Conservation (phyloP, 2,888 invertebrate genomes). For the Drosophila engyochracea region DNA sequence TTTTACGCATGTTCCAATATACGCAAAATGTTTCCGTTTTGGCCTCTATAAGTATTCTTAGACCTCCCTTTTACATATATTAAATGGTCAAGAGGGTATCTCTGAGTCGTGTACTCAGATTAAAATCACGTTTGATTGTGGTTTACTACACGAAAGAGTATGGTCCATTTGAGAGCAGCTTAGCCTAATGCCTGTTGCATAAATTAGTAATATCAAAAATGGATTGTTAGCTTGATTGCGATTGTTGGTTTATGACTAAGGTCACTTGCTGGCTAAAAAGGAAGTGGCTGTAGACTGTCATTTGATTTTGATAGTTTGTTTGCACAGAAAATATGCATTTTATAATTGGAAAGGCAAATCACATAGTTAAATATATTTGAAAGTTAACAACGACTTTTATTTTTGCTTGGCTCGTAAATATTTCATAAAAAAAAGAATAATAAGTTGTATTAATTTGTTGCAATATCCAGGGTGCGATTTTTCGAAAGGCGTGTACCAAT, state of each 20-base stretch:
- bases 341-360: conserved; percentile 35
- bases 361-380: conserved; percentile 16
- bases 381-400: conserved; percentile 4
- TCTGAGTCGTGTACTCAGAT: neutral
- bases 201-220: conserved; percentile 66
- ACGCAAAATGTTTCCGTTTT: neutral
- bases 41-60: no score
- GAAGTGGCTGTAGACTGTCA: conserved; percentile 27
- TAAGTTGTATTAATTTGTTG: neutral
- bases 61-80: neutral
- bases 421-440: neutral
- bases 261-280: conserved; percentile 33
- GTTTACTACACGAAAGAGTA: conserved; percentile 16
- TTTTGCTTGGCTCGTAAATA: neutral
- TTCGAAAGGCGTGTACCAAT: neutral
- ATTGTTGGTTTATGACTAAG: conserved; percentile 45
- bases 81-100: conserved; percentile 22
- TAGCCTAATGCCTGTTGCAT: conserved; percentile 52
- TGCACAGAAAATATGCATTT: conserved; percentile 7
- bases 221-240: conserved; percentile 35
- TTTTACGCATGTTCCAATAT: neutral
- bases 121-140: neutral
- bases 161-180: conserved; percentile 31
- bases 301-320: conserved; percentile 7
- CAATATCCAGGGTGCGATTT: neutral